Base-by-base conservation (phyloP, 2,113 vertebrate species). In the Cochlearius cochlearius region DNA sequence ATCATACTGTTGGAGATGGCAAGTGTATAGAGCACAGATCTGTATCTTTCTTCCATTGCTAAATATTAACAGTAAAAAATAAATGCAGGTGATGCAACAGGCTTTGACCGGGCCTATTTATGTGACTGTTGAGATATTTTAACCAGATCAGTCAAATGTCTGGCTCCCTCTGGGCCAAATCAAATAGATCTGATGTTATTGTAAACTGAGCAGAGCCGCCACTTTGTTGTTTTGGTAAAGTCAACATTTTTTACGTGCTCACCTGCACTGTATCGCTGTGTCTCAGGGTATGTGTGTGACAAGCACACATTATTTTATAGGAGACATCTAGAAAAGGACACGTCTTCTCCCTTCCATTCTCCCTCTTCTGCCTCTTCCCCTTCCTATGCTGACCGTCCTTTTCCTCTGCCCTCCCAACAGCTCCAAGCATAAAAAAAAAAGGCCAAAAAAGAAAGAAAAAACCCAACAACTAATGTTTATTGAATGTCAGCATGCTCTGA, bases 1-100 rank as follows among this genome's bases (percentile, higher is more conserved):
- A 94, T 97, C 96, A 97, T 97, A 76, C 56, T 87, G 85, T 86
- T 95, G 77, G 89, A 96, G 84, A 95, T 83, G 92, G 95, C 89
- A 96, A 95, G 87, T 95, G 71, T 90, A 63, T 82, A 87, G 93
- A 96, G 93, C 91, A 69, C 92, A 93, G 91, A 95, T 94, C 84
- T 89, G 66, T 96, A 90, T 95, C 95, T 86, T 92, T 88, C 81
- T 94, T 88, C 81, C 81, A 94, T 60, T 92, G 89, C 95, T 96
- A 88, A 97, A 91, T 93, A 95, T 94, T 94, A 95, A 63, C 87
- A 90, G 78, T 66, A 83, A 91, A 95, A 97, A 92, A 95, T 87
- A 95, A 92, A 79, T 39, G 71, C 89, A 95, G 91, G 84, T 96
- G 95, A 96, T 94, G 89, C 92, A 94, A 76, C 43, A 55, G 74